Percentiles rank a stretch among this genome's conserved stretches.
Conservation (phyloP, 2,888 invertebrate genomes). For the Serrognathus titanus region DNA sequence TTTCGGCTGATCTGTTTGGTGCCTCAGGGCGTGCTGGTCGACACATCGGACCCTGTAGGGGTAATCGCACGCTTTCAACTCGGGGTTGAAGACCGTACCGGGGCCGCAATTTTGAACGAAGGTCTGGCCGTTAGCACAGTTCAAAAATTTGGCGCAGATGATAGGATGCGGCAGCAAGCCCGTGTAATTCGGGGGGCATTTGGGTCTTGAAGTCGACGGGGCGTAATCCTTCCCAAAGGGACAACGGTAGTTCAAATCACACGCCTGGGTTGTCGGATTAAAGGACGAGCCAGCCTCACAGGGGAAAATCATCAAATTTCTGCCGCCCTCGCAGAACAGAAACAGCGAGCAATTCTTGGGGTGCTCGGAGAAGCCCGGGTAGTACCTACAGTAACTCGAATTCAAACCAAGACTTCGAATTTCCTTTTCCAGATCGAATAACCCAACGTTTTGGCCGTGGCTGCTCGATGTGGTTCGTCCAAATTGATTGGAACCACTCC, state of each 20-base stretch:
- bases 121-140: neutral
- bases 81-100: neutral
- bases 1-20: constrained; percentile 25
- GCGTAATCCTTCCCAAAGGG: too few relatives aligned
- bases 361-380: neutral
- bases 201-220: too few relatives aligned
- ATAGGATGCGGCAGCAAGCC: neutral
- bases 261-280: too few relatives aligned
- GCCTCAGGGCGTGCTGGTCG: neutral
- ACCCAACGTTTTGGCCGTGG: too few relatives aligned
- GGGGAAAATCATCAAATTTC: too few relatives aligned
- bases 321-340: neutral
- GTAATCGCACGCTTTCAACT: neutral
- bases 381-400: too few relatives aligned
- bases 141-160: neutral
- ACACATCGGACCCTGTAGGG: neutral
- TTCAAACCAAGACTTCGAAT: too few relatives aligned
- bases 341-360: neutral
- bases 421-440: too few relatives aligned
- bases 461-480: too few relatives aligned
- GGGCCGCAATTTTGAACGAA: neutral
- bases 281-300: too few relatives aligned
- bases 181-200: neutral
- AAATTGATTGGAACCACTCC: too few relatives aligned
- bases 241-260: too few relatives aligned